Evolutionary conservation across 2,797 vertebrate genomes (phyloP).

Genomic region (Apogon talboti): DNA sequence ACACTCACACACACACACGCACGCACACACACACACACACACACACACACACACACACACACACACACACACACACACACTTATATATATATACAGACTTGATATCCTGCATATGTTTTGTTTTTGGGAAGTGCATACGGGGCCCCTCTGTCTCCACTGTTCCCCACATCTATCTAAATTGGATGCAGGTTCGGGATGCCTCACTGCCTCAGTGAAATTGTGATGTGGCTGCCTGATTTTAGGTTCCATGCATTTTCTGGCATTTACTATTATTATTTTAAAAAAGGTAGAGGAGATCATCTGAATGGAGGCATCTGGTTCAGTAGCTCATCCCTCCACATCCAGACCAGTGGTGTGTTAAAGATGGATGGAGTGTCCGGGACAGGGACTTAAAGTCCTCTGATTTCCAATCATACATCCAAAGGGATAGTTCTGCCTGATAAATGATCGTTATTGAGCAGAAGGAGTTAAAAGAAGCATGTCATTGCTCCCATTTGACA

Average conservation of each 20-base stretch:
- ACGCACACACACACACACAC: slow-evolving; percentile 37
- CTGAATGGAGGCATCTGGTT: slow-evolving; percentile 71
- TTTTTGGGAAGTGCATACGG: slow-evolving; percentile 64
- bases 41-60: slow-evolving; percentile 18
- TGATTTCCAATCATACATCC: slow-evolving; percentile 83
- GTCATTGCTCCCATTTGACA: slow-evolving; percentile 79
- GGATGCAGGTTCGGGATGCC: slow-evolving; percentile 80
- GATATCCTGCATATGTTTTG: slow-evolving; percentile 72
- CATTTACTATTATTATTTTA: slow-evolving; percentile 82
- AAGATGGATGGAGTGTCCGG: slow-evolving; percentile 79
- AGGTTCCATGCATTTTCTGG: slow-evolving; percentile 71
- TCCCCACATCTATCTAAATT: slow-evolving; percentile 74
- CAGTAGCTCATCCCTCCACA: slow-evolving; percentile 74
- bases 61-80: slow-evolving; percentile 19
- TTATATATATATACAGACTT: slow-evolving; percentile 35
- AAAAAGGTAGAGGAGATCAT: slow-evolving; percentile 56
- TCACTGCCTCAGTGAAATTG: slow-evolving; percentile 80
- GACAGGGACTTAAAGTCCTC: slow-evolving; percentile 71
- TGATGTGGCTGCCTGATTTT: slow-evolving; percentile 77
- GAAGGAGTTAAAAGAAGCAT: slow-evolving; percentile 82
- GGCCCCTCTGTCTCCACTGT: slow-evolving; percentile 43
- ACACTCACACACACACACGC: slow-evolving; percentile 42
- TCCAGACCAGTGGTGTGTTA: slow-evolving; percentile 80
- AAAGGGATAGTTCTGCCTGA: slow-evolving; percentile 83
- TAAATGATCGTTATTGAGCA: slow-evolving; percentile 81